Base-by-base conservation (phyloP, 2,797 vertebrate species). In the Falco biarmicus region DNA sequence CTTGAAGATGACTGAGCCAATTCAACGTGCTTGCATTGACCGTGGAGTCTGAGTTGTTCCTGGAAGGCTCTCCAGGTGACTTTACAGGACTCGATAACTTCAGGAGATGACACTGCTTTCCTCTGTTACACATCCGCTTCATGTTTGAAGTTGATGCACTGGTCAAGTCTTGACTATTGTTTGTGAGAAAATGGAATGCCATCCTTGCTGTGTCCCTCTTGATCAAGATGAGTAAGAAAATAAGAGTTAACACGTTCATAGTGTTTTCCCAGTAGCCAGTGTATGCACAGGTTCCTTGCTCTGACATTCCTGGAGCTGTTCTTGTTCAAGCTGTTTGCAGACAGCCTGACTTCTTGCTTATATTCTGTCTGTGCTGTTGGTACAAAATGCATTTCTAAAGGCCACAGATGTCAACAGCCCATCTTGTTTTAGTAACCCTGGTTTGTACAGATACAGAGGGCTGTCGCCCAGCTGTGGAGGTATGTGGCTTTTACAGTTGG, bases 71-170 rank as follows among this genome's bases (percentile, higher is more conserved):
- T 0, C 0, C 39, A 26, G 66, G 61, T 84, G 79, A 15, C 66
- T 92, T 50, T 26, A 24, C 0, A 1, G 69, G 47, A 68, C 54
- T 71, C 34, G 32, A 1, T 16, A 34, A 39, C 47, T 43, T 59
- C 19, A 61, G 61, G 61, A 83, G 57, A 25, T 12, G 22, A 3
- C 15, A 16, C 31, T 48, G 54, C 18, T 84, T 71, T 86, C 63
- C 31, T 69, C 10, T 1, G 0, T 43, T 51, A 4, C 2, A 0
- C 1, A 2, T 25, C 31, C 15, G 3, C 20, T 63, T 66, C 1
- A 0, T 4, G 1, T 56, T 77, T 51, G 56, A 5, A 2, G 0
- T 25, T 22, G 48, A 3, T 53, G 15, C 26, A 25, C 39, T 18
- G 59, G 7, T 73, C 61, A 79, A 3, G 43, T 43, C 69, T 32